Evolutionary conservation across 2,888 invertebrate genomes (phyloP).

Genomic region (Eupithecia insigniata): DNA sequence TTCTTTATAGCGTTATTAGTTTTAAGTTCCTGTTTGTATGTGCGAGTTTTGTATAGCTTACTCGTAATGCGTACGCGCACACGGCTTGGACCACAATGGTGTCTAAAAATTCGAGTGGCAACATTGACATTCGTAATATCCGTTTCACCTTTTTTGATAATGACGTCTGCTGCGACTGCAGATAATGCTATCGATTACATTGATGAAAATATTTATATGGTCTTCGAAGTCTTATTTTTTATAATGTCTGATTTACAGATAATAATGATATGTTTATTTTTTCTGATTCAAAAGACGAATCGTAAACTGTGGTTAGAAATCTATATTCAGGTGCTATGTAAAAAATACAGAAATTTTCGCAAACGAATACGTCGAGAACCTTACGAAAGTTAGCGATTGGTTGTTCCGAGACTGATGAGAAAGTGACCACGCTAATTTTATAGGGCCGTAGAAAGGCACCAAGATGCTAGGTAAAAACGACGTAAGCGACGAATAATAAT

Average conservation of each 20-base stretch:
- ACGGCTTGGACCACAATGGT: not conserved
- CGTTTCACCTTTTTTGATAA: not conserved
- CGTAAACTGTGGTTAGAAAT: not conserved
- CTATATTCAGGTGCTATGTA: too few relatives aligned
- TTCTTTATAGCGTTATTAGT: not conserved
- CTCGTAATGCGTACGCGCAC: conserved; percentile 1
- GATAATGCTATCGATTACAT: not conserved
- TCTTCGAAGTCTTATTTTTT: not conserved
- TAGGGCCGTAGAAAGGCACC: too few relatives aligned
- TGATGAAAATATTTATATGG: not conserved
- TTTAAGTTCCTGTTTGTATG: not conserved
- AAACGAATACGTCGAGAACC: too few relatives aligned
- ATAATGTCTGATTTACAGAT: not conserved
- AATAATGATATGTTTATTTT: not conserved
- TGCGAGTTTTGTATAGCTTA: conserved; percentile 3
- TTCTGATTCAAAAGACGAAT: not conserved
- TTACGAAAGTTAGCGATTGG: too few relatives aligned
- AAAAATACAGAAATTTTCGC: too few relatives aligned
- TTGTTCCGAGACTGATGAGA: too few relatives aligned
- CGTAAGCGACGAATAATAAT: too few relatives aligned
- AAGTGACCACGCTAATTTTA: too few relatives aligned
- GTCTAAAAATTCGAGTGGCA: conserved; percentile 13
- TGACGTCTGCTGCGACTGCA: not conserved
- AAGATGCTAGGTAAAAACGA: too few relatives aligned
- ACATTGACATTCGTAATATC: not conserved